A percentile compares a stretch with the other conserved stretches of the same genome.
Conservation (phyloP, 2,888 invertebrate genomes). For the Drosophila buzzatii region DNA sequence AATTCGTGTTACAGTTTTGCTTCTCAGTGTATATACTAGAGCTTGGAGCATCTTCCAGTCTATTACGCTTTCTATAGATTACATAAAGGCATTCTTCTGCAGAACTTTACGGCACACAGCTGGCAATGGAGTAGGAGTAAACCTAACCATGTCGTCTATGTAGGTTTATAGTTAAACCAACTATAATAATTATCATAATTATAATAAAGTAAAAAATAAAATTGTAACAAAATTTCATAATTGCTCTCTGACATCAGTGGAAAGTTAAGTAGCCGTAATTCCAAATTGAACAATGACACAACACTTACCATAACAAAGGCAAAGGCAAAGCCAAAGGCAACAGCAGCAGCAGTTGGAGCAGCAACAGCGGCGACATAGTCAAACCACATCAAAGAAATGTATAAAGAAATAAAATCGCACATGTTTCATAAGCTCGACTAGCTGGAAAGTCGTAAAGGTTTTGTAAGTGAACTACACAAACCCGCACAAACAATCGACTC, state of each 20-base stretch:
- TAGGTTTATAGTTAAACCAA: slow-evolving; percentile 3
- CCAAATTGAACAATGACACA: slow-evolving; percentile 56
- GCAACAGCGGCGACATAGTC: slow-evolving; percentile 16
- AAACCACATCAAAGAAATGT: slow-evolving; percentile 52
- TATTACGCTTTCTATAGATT: background rate
- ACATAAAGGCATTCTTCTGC: background rate
- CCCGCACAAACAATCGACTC: slow-evolving; percentile 38
- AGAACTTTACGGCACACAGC: too few species aligned
- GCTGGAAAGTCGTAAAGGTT: slow-evolving; percentile 45
- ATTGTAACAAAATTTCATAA: slow-evolving; percentile 36
- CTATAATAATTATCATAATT: slow-evolving; percentile 19
- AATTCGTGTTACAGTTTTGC: too few species aligned
- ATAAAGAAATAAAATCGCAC: slow-evolving; percentile 41
- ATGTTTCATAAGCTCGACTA: slow-evolving; percentile 50
- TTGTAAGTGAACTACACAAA: slow-evolving; percentile 45
- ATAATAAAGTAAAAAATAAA: slow-evolving; percentile 9
- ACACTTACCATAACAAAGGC: slow-evolving; percentile 32
- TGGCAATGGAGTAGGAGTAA: too few species aligned
- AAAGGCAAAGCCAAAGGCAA: background rate
- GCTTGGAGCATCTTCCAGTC: background rate
- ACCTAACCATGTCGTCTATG: background rate
- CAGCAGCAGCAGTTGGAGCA: background rate
- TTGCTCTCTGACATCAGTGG: slow-evolving; percentile 44
- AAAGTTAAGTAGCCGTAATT: slow-evolving; percentile 52
- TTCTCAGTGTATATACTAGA: too few species aligned